phyloP scores from a whole-genome alignment of 2,113 vertebrate species.

The Scomber japonicus region DNA sequence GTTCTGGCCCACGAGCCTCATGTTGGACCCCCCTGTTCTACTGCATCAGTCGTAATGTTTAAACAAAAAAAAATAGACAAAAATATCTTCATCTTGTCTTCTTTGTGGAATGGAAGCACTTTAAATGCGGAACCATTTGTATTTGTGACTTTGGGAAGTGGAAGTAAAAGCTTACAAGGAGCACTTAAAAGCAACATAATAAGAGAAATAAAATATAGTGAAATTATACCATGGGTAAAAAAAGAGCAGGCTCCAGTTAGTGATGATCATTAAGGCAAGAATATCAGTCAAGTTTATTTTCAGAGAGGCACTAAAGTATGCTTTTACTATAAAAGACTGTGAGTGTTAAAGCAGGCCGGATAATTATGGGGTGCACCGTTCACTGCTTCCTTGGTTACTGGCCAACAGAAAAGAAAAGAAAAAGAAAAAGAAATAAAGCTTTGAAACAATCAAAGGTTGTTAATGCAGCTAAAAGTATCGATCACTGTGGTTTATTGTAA shows the following conservation, averaged over 20 bases:
- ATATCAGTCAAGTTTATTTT: constrained; percentile 45
- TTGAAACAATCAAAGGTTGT: neutral
- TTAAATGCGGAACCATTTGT: constrained; percentile 4
- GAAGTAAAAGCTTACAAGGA: constrained; percentile 33
- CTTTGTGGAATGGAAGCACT: too few relatives aligned
- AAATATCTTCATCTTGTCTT: neutral
- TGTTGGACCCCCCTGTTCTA: neutral
- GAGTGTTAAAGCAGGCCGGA: constrained; percentile 14
- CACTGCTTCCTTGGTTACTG: constrained; percentile 20
- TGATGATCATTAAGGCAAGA: constrained; percentile 48
- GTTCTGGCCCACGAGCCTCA: too few relatives aligned
- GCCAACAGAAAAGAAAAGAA: constrained; percentile 23
- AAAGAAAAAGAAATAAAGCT: constrained; percentile 4
- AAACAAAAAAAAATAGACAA: neutral
- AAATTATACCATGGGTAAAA: constrained; percentile 21
- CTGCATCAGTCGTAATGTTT: neutral
- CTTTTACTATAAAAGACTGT: constrained; percentile 47
- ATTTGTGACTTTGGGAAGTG: constrained; percentile 4
- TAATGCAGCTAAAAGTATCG: constrained; percentile 17
- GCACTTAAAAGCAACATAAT: constrained; percentile 51
- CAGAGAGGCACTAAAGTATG: constrained; percentile 41
- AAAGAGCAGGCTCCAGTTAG: neutral
- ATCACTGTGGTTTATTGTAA: neutral
- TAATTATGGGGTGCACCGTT: constrained; percentile 15
- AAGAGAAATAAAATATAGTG: constrained; percentile 34